Base-by-base conservation (phyloP, 2,797 vertebrate species). In the Loriculus beryllinus region DNA sequence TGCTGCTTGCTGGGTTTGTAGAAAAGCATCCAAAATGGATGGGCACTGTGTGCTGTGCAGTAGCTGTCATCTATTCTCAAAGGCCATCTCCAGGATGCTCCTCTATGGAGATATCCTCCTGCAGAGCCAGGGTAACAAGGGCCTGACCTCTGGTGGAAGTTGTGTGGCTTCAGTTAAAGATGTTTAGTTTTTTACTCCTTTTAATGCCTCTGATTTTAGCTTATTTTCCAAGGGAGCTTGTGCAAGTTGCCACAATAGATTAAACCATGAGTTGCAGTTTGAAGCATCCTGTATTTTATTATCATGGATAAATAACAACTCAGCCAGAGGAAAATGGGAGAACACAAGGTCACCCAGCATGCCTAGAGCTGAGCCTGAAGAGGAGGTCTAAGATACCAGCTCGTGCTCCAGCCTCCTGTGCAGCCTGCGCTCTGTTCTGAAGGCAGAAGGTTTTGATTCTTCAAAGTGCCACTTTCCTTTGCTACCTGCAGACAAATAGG, bases 381-480 rank as follows among this genome's bases (percentile, higher is more conserved):
- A 82, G 84, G 82, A 86, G 75, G 82, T 64, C 68, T 71, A 56
- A 86, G 94, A 14, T 72, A 25, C 47, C 3, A 3, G 60, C 43
- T 68, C 2, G 6, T 48, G 70, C 62, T 78, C 28, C 92, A 92
- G 90, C 80, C 80, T 86, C 77, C 76, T 12, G 3, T 31, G 52
- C 69, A 86, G 90, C 51, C 76, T 12, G 16, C 12, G 77, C 67
- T 79, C 47, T 42, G 1, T 88, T 93, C 85, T 88, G 91, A 94
- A 94, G 92, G 84, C 89, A 78, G 68, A 90, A 39, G 70, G 59
- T 9, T 93, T 96, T 95, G 67, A 70, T 94, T 90, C 94, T 96
- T 96, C 94, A 94, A 95, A 93, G 92, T 33, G 82, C 77, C 92
- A 52, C 89, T 93, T 93, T 20, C 91, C 87, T 96, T 92, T 94